A percentile compares a stretch with the other conserved stretches of the same genome.
phyloP scores from a whole-genome alignment of 2,113 vertebrate genomes.

The Solea solea region DNA sequence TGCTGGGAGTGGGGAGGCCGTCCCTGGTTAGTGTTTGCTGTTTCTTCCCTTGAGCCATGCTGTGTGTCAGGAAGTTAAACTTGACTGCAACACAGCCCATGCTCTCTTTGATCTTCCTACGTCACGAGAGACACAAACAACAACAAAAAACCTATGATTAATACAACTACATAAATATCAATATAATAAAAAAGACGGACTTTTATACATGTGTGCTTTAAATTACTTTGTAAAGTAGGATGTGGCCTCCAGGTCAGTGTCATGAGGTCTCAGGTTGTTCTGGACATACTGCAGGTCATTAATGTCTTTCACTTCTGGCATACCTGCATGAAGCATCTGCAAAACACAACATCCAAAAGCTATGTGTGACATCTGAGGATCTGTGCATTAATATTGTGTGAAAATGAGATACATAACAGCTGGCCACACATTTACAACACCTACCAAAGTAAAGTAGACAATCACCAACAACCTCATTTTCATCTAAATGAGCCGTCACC shows the following conservation, averaged over 20 bases:
- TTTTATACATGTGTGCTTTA: neutral
- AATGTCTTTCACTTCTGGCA: constrained; percentile 85
- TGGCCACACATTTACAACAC: too few relatives aligned
- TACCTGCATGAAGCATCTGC: constrained; percentile 87
- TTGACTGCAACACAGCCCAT: constrained; percentile 89
- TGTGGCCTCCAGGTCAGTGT: constrained; percentile 88
- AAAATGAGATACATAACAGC: too few relatives aligned
- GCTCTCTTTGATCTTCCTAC: constrained; percentile 92
- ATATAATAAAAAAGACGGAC: too few relatives aligned
- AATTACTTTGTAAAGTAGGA: constrained; percentile 90
- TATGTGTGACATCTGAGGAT: neutral
- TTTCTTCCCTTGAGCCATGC: constrained; percentile 76
- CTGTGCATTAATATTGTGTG: too few relatives aligned
- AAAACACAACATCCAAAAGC: neutral
- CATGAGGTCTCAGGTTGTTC: constrained; percentile 86
- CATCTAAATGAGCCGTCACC: too few relatives aligned
- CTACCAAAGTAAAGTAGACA: too few relatives aligned
- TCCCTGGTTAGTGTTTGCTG: neutral
- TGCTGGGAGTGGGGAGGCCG: constrained; percentile 44
- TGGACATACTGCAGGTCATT: constrained; percentile 88
- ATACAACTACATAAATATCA: too few relatives aligned
- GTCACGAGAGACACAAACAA: constrained; percentile 8
- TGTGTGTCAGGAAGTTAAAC: constrained; percentile 89
- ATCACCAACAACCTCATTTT: too few relatives aligned
- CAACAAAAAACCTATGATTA: neutral